A percentile compares a stretch with the other conserved stretches of the same genome.
Conservation (phyloP, 2,113 vertebrate species). For the Malurus cyaneus region DNA sequence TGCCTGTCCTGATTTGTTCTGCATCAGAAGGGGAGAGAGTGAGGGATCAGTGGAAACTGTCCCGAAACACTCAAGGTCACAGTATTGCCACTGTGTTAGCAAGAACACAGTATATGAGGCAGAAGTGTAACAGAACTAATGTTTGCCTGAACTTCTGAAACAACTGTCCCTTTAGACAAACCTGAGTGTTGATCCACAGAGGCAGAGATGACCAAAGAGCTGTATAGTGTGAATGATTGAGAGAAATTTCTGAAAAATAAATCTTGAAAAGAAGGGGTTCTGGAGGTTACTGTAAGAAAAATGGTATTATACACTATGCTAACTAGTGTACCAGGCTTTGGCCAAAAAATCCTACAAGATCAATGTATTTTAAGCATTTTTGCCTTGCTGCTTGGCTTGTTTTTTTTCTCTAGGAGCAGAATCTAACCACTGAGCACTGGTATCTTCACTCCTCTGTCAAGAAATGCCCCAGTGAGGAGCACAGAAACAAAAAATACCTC, state of each 20-base stretch:
- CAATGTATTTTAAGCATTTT: background rate
- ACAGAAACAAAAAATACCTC: background rate
- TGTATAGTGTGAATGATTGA: background rate
- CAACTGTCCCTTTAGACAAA: background rate
- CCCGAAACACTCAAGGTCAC: background rate
- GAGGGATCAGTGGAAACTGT: background rate
- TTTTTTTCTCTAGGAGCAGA: background rate
- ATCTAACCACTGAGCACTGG: background rate
- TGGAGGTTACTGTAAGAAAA: background rate
- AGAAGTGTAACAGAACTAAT: background rate
- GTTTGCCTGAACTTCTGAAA: background rate
- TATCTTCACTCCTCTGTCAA: background rate
- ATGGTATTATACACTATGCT: rapidly evolving
- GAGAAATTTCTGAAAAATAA: background rate
- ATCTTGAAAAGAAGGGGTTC: background rate
- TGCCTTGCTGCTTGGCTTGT: background rate
- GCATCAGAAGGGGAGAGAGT: background rate
- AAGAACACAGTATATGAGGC: background rate
- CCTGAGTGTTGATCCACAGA: background rate
- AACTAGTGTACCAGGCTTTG: background rate
- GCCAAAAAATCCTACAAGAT: background rate
- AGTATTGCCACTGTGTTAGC: background rate
- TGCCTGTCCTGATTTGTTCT: background rate
- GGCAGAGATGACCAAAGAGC: background rate
- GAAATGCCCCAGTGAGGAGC: background rate